Evolutionary conservation across 2,797 vertebrate genomes (phyloP), one percentile per base, ranked within the genome.

Genomic region (Notolepis coatsorum): DNA sequence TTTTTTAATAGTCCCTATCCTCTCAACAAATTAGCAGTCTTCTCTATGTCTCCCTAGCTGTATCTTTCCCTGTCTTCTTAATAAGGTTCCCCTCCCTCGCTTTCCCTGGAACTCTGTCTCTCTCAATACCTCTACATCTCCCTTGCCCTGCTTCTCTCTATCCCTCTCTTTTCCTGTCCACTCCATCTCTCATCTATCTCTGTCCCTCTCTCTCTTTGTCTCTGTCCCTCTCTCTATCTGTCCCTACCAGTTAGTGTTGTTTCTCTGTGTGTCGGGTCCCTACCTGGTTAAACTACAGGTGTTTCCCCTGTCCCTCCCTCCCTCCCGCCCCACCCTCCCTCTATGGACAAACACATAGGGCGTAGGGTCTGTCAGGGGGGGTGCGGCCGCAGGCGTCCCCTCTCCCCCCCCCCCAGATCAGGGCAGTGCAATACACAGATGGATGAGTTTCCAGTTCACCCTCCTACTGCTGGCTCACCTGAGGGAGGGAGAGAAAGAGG

Each of bases 391-490:
- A 87, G 85, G 84, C 84, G 67, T 91, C 92, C 74, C 90, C 91
- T 89, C 87, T 93, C 92, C 94, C 93, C 93, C 93, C n/a, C 94
- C 94, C 95, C 93, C 93, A 93, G 70, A 93, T 92, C 93, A 93
- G 94, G 95, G 93, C 93, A 93, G 93, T 92, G 93, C 92, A 93
- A 95, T 93, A 94, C 94, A 94, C 90, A 93, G 94, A 93, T 95
- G 88, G 93, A 94, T 87, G 93, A 93, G 91, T 90, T 94, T 93
- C 94, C 90, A 89, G 86, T 89, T 91, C 90, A 91, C 89, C 92
- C 93, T 93, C 93, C 93, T 94, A 92, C 87, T 87, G 92, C 90
- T 92, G 90, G 91, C 90, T 93, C 90, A 94, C 91, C 96, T 96
- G 70, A 3, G 17, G 65, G 23, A 47, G 7, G 30, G 13, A n/a